Evolutionary conservation across 2,888 invertebrate species (phyloP), one percentile per base, ranked within the genome.

Genomic region (Lingula anatina): DNA sequence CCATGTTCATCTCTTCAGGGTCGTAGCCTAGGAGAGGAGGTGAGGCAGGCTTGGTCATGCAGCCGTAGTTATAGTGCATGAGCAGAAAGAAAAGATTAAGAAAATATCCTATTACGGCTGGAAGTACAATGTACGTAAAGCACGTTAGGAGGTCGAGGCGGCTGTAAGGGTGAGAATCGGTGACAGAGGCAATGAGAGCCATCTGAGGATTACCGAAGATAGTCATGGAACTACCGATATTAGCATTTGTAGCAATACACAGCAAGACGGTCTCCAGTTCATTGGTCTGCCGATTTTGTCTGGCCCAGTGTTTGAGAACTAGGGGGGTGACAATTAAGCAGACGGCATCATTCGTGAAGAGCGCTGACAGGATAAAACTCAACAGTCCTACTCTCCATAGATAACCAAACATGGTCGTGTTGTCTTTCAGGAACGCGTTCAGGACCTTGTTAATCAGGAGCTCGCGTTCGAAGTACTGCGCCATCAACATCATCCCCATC

Each of bases 291-390:
- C 59, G 51, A n/a, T 61, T 57, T 26, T 61, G 61, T 15, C 28
- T 48, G 20, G 49, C 49, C 60, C 60, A 62, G 21, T 52, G 44
- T 18, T 57, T 51, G 7, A 62, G 50, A 7, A 60, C 28, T 9
- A 62, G 24, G 3, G 62, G 62, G 5, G 57, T 57, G 0, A 62
- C 45, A n/a, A 62, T 44, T n/a, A 52, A 48, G 21, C 57, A 56
- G 5, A 51, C 44, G 26, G 55, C 57, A 39, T 62, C 62, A 35
- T 55, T 59, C 15, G 62, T 60, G 45, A 61, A 62, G 12, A 62
- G 40, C 3, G 58, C 56, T 3, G 61, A 50, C 7, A 58, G 36
- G 3, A 60, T 7, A 26, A 54, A 60, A 5, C 51, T 44, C 24
- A 57, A 36, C 12, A 51, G 21, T 31, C 45, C 50, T 5, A 61